These are phyloP conservation scores for Spodoptera litura DNA, from an alignment of 1,140 invertebrate species.

Conservation along the genomic window DNA sequence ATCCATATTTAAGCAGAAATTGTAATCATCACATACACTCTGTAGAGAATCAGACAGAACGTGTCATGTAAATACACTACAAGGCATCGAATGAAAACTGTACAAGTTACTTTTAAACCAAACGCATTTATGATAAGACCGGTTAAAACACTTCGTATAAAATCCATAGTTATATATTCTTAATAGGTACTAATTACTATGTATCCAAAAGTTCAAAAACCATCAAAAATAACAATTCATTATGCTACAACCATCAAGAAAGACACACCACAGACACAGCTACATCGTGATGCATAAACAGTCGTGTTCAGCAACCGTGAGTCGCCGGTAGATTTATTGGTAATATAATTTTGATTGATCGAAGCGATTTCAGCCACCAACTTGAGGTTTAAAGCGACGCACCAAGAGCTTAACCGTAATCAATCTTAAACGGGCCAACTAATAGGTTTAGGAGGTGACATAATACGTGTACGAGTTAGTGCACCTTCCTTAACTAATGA, in stretches of 20 bases:
- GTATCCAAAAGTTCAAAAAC: too few species aligned
- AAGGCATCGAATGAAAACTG: too few species aligned
- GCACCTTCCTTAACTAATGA: conserved; percentile 13
- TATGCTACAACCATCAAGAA: not conserved
- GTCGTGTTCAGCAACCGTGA: conserved; percentile 61
- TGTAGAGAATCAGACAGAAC: too few species aligned
- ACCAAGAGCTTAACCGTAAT: conserved; percentile 52
- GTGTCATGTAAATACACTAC: too few species aligned
- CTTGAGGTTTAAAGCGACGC: conserved; percentile 52
- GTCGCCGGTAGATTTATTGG: conserved; percentile 80
- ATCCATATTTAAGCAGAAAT: too few species aligned
- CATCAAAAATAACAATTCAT: too few species aligned
- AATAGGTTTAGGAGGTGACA: conserved; percentile 42
- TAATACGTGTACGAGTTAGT: conserved; percentile 38
- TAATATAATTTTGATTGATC: conserved; percentile 85
- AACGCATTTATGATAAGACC: too few species aligned
- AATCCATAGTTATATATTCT: too few species aligned
- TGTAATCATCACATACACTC: too few species aligned
- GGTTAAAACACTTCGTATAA: too few species aligned
- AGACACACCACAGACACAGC: not conserved
- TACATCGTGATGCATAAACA: conserved; percentile 61
- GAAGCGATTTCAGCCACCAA: conserved; percentile 61
- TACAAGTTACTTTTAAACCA: too few species aligned
- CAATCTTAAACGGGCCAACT: conserved; percentile 55
- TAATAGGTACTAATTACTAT: too few species aligned